These are phyloP conservation scores for Hylaeus volcanicus DNA, from an alignment of 1,140 invertebrate genomes.

Conservation along the genomic window DNA sequence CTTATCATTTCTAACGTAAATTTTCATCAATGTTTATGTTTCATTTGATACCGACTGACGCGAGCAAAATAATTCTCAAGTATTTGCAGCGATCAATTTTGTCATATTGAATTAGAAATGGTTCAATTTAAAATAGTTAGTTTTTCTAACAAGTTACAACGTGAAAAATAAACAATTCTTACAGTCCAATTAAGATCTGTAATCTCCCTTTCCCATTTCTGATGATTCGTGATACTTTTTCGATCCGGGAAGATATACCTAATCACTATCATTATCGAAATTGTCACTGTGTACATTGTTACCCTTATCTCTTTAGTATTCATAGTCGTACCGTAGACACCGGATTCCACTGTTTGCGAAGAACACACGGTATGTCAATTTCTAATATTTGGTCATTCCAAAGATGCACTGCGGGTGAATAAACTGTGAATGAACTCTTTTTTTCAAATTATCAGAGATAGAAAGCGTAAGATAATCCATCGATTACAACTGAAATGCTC, in stretches of 20 bases:
- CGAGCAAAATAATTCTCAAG: no score
- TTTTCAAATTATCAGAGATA: neutral
- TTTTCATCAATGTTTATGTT: neutral
- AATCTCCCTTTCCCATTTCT: no score
- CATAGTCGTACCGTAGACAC: neutral
- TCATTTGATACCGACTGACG: no score
- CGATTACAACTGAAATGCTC: neutral
- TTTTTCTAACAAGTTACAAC: no score
- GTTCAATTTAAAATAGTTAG: no score
- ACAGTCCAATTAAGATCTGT: no score
- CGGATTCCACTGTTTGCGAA: neutral
- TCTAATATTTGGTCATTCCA: conserved; percentile 23
- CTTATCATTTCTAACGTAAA: neutral
- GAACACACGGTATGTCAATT: neutral
- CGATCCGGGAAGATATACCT: no score
- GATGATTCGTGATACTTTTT: neutral
- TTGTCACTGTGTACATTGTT: neutral
- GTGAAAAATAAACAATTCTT: neutral
- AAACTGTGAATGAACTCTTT: neutral
- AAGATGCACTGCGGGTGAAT: neutral
- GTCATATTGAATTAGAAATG: no score
- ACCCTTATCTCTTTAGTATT: conserved; percentile 3
- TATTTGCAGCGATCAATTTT: no score
- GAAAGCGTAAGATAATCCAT: neutral
- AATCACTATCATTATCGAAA: neutral